These are phyloP conservation scores for Saccostrea echinata DNA, from an alignment of 1,140 invertebrate species.

Conservation along the genomic window DNA sequence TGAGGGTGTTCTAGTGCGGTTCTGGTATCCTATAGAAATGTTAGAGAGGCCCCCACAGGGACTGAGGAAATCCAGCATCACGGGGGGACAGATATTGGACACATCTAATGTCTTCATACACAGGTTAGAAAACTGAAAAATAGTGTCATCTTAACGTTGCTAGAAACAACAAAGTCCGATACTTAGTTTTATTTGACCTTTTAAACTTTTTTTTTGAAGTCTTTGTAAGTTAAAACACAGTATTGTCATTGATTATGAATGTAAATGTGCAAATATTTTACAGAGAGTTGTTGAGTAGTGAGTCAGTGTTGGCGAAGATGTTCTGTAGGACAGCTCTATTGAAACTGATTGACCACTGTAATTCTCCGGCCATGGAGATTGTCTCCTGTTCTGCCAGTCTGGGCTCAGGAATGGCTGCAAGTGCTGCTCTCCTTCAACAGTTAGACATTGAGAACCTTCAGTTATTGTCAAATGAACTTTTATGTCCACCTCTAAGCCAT, in stretches of 20 bases:
- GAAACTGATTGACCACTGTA: constrained; percentile 78
- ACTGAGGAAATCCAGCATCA: constrained; percentile 75
- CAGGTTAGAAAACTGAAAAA: constrained; percentile 64
- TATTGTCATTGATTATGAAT: too few species aligned
- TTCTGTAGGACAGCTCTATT: constrained; percentile 77
- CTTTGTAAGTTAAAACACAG: too few species aligned
- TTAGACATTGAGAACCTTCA: constrained; percentile 80
- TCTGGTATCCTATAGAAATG: constrained; percentile 80
- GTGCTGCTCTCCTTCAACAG: constrained; percentile 77
- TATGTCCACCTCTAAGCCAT: constrained; percentile 72
- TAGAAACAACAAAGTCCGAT: too few species aligned
- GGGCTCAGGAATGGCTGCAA: constrained; percentile 74
- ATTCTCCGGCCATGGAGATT: constrained; percentile 75
- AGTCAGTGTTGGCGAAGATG: constrained; percentile 74
- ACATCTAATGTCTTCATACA: constrained; percentile 78
- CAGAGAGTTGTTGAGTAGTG: constrained; percentile 76
- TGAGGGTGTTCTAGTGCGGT: constrained; percentile 79
- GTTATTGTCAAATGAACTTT: constrained; percentile 76
- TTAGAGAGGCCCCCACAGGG: constrained; percentile 77
- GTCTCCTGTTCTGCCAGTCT: constrained; percentile 69
- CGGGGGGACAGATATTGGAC: constrained; percentile 77
- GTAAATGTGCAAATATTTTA: constrained; percentile 15
- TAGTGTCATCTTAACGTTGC: not conserved
- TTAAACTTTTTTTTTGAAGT: too few species aligned
- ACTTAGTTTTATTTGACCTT: too few species aligned